Percentiles rank a stretch among this genome's conserved stretches.
phyloP scores from a whole-genome alignment of 2,113 vertebrate genomes.

The Cyrtonyx montezumae region DNA sequence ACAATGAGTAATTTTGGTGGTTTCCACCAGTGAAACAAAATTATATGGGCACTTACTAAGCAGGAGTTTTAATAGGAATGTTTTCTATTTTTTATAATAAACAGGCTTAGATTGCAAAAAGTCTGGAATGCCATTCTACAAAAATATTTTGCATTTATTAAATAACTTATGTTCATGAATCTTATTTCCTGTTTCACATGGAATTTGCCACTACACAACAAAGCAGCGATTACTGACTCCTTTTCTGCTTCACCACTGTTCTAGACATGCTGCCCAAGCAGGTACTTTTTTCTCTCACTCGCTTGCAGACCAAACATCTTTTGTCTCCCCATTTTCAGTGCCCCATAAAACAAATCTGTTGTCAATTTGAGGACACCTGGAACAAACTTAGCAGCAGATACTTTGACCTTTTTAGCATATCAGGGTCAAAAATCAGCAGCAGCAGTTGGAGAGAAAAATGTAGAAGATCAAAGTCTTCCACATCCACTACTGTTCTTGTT shows the following conservation, averaged over 20 bases:
- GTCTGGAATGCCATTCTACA: neutral
- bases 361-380: constrained; percentile 58
- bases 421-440: constrained; percentile 52
- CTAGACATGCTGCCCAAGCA: neutral
- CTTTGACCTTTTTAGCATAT: constrained; percentile 58
- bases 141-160: neutral
- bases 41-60: neutral
- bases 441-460: constrained; percentile 45
- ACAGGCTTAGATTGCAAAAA: neutral
- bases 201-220: neutral
- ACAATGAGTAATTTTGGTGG: neutral
- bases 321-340: neutral
- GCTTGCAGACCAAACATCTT: neutral
- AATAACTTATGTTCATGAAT: neutral
- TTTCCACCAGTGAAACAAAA: neutral
- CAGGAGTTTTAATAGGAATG: neutral
- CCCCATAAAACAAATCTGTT: constrained; percentile 60
- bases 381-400: constrained; percentile 19
- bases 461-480: constrained; percentile 66
- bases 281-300: neutral
- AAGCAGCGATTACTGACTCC: neutral
- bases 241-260: neutral
- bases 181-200: neutral
- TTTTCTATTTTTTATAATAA: neutral
- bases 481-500: constrained; percentile 64